Evolutionary conservation across 2,797 vertebrate species (phyloP), one percentile per base, ranked within the genome.

Genomic region (Cuculus canorus): DNA sequence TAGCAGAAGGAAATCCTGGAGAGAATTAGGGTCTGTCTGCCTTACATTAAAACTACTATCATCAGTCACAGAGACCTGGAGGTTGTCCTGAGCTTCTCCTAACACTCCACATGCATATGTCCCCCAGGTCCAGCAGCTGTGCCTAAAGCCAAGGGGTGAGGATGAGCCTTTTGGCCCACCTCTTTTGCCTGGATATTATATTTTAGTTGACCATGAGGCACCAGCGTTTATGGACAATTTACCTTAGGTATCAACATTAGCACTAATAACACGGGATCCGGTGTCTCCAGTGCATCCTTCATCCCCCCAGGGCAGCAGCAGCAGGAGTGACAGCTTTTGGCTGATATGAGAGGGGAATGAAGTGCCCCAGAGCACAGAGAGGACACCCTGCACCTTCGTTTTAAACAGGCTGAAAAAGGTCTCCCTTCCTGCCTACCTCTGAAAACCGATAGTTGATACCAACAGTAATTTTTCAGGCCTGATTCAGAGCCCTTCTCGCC

Each of bases 201-300:
- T 71, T 89, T 52, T 3, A 48, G 35, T 30, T n/a, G 61, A 12
- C 22, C 15, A 1, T 2, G 39, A 41, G 23, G 25, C 69, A 39
- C 3, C 33, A 33, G 71, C 16, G 35, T 57, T 75, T 32, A 4
- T 2, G 13, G 90, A 30, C 32, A 57, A 45, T 37, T 50, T 12
- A 30, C 10, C 25, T 50, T 47, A 28, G 35, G 24, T 50, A 21
- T 21, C 32, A 56, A 47, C 1, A 3, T 77, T 47, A 54, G 4
- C 47, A 8, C 30, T 35, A 41, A 53, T 1, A 35, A 86, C 39
- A 8, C 2, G 41, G 57, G 33, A 37, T 3, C 35, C 0, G 0
- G 13, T 9, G 21, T 28, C 54, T 60, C 65, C 64, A 33, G 78
- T 0, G 23, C 48, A 23, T 24, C 52, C 52, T 65, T 33, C 9